These are phyloP conservation scores for Cynoglossus semilaevis DNA, from an alignment of 2,113 vertebrate species.

Conservation along the genomic window DNA sequence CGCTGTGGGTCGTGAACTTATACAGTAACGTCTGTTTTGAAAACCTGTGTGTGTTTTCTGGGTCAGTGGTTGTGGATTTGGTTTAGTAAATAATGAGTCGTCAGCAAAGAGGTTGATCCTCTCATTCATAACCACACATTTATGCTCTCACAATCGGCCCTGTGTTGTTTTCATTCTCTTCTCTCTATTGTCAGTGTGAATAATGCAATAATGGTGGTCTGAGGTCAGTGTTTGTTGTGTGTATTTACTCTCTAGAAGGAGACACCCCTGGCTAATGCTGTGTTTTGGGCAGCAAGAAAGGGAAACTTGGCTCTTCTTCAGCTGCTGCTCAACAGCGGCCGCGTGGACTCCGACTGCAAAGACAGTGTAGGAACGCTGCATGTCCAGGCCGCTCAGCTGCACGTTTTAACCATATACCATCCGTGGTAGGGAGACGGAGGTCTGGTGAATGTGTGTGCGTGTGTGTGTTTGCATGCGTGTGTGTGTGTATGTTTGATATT, in stretches of 20 bases:
- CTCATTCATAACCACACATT: slow-evolving; percentile 2
- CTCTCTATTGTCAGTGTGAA: neutral
- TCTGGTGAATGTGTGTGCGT: slow-evolving; percentile 31
- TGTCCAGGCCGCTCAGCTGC: slow-evolving; percentile 52
- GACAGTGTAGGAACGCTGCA: slow-evolving; percentile 86
- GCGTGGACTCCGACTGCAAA: slow-evolving; percentile 96
- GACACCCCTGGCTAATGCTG: slow-evolving; percentile 95
- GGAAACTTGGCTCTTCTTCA: slow-evolving; percentile 94
- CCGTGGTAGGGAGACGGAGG: slow-evolving; percentile 59
- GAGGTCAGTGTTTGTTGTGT: slow-evolving; percentile 50
- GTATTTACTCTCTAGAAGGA: slow-evolving; percentile 85
- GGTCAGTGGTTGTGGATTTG: neutral
- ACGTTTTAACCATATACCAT: slow-evolving; percentile 57
- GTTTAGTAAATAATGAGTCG: neutral
- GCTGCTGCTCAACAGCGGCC: slow-evolving; percentile 93
- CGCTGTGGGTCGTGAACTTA: no score
- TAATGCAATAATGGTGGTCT: slow-evolving; percentile 46
- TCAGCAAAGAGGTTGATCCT: neutral
- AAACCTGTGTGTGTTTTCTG: neutral
- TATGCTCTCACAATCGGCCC: neutral
- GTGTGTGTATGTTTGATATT: neutral
- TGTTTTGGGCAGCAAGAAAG: slow-evolving; percentile 94
- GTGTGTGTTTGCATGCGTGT: slow-evolving; percentile 17
- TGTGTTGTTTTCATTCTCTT: slow-evolving; percentile 2
- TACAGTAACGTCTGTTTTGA: no score